Conservation (phyloP, 2,888 invertebrate species). For the Plebejus anna region DNA sequence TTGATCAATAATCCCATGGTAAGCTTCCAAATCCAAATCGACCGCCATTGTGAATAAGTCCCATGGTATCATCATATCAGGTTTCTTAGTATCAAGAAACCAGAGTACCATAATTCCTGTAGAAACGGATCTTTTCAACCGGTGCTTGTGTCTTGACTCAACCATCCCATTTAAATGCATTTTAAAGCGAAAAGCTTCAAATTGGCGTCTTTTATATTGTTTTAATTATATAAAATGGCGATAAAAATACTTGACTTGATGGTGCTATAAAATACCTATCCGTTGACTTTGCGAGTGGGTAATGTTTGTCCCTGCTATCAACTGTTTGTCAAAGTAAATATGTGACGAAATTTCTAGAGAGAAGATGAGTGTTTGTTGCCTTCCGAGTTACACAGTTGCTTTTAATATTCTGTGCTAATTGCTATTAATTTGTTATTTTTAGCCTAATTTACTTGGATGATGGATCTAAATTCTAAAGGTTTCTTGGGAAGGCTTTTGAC, state of each 20-base stretch:
- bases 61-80: too few species aligned
- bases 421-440: too few species aligned
- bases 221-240: not conserved
- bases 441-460: too few species aligned
- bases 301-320: conserved; percentile 28
- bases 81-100: not conserved
- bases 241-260: not conserved
- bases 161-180: not conserved
- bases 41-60: too few species aligned
- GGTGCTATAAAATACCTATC: conserved; percentile 17
- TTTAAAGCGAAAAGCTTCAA: not conserved
- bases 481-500: not conserved
- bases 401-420: not conserved
- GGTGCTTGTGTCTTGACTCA: not conserved
- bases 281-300: conserved; percentile 22
- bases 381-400: conserved; percentile 13
- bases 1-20: too few species aligned
- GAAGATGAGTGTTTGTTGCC: not conserved
- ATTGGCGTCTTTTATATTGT: not conserved
- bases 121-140: not conserved
- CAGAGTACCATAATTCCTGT: not conserved
- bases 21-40: too few species aligned
- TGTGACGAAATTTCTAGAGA: conserved; percentile 29
- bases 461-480: too few species aligned
- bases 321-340: conserved; percentile 31